Percentiles rank a stretch among this genome's conserved stretches.
Conservation (phyloP, 1,140 invertebrate genomes). For the Acromyrmex charruanus region DNA sequence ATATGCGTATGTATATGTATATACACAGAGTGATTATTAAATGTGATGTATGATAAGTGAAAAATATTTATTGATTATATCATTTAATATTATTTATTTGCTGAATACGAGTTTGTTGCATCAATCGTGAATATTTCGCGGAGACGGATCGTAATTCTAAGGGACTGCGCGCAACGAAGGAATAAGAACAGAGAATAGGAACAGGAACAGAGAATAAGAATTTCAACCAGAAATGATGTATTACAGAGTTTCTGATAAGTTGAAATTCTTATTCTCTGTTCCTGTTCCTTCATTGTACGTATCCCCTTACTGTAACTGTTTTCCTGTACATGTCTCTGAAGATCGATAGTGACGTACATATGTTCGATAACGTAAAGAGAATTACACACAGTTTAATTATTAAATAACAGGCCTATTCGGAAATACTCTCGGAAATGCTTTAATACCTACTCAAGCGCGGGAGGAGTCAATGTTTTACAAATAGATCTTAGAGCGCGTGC, state of each 20-base stretch:
- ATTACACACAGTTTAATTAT: slow-evolving; percentile 3
- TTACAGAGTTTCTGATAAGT: too few relatives aligned
- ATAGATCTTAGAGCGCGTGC: slow-evolving; percentile 85
- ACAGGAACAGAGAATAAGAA: too few relatives aligned
- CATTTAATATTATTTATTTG: background rate
- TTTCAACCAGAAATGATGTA: too few relatives aligned
- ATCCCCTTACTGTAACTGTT: background rate
- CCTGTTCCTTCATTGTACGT: too few relatives aligned
- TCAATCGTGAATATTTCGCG: background rate
- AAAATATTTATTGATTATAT: too few relatives aligned
- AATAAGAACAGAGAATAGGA: too few relatives aligned
- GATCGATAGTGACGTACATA: background rate
- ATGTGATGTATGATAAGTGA: too few relatives aligned
- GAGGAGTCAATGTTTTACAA: slow-evolving; percentile 87
- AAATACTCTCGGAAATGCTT: slow-evolving; percentile 83
- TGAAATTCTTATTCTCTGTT: too few relatives aligned
- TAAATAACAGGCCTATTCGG: slow-evolving; percentile 18
- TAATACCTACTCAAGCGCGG: slow-evolving; percentile 78
- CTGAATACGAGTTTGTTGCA: background rate
- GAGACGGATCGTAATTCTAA: background rate
- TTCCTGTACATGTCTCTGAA: background rate
- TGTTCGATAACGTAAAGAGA: slow-evolving; percentile 2
- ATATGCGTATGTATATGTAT: too few relatives aligned
- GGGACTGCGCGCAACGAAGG: too few relatives aligned
- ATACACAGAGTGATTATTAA: too few relatives aligned